Percentiles rank a stretch among this genome's conserved stretches.
Evolutionary conservation across 2,888 invertebrate species (phyloP).

Genomic region (Lasiommata megera): DNA sequence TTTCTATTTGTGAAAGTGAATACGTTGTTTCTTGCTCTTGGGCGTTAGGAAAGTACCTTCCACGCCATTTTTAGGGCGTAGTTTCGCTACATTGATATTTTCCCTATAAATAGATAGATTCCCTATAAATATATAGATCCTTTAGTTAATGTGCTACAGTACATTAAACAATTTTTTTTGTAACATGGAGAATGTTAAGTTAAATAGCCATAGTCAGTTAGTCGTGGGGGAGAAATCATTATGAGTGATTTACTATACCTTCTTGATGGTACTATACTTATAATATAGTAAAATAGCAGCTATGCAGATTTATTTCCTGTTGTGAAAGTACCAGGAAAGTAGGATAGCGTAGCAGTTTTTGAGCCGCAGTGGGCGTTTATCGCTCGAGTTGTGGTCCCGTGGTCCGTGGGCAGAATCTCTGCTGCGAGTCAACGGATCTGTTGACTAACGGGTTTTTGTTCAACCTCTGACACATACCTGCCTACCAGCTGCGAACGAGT

Average conservation of each 20-base stretch:
- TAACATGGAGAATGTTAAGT: too few species aligned
- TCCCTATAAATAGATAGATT: too few species aligned
- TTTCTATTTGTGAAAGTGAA: background rate
- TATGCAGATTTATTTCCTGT: slow-evolving; percentile 21
- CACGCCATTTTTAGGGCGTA: background rate
- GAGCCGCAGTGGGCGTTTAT: slow-evolving; percentile 28
- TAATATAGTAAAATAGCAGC: too few species aligned
- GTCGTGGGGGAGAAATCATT: too few species aligned
- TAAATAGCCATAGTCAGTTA: too few species aligned
- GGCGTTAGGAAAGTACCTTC: background rate
- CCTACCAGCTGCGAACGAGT: slow-evolving; percentile 3
- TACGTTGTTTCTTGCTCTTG: background rate
- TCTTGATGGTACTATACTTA: too few species aligned
- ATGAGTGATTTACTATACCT: too few species aligned
- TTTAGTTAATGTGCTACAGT: too few species aligned
- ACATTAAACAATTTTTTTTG: too few species aligned
- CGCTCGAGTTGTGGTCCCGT: slow-evolving; percentile 8
- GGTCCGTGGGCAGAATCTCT: slow-evolving; percentile 29
- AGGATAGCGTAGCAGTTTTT: slow-evolving; percentile 29
- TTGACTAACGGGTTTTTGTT: slow-evolving; percentile 58
- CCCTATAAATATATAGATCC: too few species aligned
- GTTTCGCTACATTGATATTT: too few species aligned
- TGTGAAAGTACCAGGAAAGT: slow-evolving; percentile 45
- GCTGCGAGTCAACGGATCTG: slow-evolving; percentile 28
- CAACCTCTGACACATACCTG: slow-evolving; percentile 45